A percentile compares a stretch with the other conserved stretches of the same genome.
These are phyloP conservation scores for Sycobia sp. DNA, from an alignment of 1,140 invertebrate genomes.

Conservation along the genomic window DNA sequence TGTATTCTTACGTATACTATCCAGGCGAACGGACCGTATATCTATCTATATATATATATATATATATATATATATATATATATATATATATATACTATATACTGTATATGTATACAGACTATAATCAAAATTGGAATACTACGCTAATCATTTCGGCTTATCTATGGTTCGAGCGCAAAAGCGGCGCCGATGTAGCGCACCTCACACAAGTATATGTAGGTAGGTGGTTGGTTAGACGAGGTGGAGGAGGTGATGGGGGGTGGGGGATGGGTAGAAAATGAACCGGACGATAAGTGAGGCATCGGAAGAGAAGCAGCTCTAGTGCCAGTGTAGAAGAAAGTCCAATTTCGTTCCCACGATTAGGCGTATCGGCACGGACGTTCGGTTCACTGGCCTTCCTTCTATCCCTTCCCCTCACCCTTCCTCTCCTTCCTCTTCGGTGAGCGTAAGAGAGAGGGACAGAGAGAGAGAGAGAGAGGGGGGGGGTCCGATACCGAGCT, in stretches of 20 bases:
- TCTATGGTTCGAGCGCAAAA: not conserved
- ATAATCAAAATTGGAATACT: slow-evolving; percentile 30
- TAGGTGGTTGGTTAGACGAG: too few species aligned
- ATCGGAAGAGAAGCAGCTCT: slow-evolving; percentile 22
- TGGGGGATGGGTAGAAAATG: slow-evolving; percentile 2
- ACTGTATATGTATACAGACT: not conserved
- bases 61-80: too few species aligned
- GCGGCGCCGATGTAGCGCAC: not conserved
- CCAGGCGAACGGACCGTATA: too few species aligned
- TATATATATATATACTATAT: too few species aligned
- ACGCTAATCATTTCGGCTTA: slow-evolving; percentile 22
- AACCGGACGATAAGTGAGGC: slow-evolving; percentile 17
- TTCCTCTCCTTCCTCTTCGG: not conserved
- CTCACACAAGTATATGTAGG: too few species aligned
- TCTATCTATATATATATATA: too few species aligned
- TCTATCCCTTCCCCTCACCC: not conserved
- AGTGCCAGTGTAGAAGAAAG: slow-evolving; percentile 11
- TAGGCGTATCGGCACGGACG: slow-evolving; percentile 43
- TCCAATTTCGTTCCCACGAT: slow-evolving; percentile 49
- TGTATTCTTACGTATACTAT: too few species aligned
- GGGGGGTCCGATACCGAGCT: not conserved
- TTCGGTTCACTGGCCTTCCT: slow-evolving; percentile 43
- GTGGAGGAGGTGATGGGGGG: too few species aligned
- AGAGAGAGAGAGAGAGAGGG: not conserved
- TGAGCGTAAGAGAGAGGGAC: too few species aligned